Base-by-base conservation (phyloP, 2,113 vertebrate genomes). In the Gymnocephalus cernua region DNA sequence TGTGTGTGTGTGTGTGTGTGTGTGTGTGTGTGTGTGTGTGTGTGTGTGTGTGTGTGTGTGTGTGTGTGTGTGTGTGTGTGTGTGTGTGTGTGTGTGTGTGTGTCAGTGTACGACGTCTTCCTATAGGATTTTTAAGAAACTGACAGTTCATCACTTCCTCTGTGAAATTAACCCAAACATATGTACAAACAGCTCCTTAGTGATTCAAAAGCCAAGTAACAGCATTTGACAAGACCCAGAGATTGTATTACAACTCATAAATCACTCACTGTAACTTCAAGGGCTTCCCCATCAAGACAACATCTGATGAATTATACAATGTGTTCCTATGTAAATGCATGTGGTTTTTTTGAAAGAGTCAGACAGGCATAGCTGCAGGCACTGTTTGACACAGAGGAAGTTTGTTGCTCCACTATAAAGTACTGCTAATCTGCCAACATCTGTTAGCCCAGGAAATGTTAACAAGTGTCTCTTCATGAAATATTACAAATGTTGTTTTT, bases 231-330 rank as follows among this genome's bases (percentile, higher is more conserved):
- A 73, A 85, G 57, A 82, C 68, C 32, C 47, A 63, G 56, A 12
- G 58, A 70, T 86, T 53, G 58, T 35, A 71, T 78, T 73, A 29
- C 41, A 76, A 41, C 72, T 66, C 65, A 79, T 58, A 83, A 79
- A 87, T 89, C 74, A 69, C 38, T 54, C 16, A 63, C 13, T 79
- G 44, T 62, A 78, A 77, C 84, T 85, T 77, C 64, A 75, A 84
- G 80, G 73, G 47, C 57, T 75, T 81, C 47, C 70, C 54, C 70
- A 74, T 83, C 69, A 77, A 77, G 57, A 68, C 61, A 79, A 71
- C 73, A 82, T 58, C n/a, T 56, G 65, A 82, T 77, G 50, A 88
- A 89, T 83, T 77, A 83, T 73, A 80, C 29, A 73, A 13, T 21
- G 6, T 69, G 57, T 82, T 77, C n/a, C 53, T 73, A 62, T 54